phyloP scores from a whole-genome alignment of 2,113 vertebrate genomes.

The Sinosuthora webbiana region DNA sequence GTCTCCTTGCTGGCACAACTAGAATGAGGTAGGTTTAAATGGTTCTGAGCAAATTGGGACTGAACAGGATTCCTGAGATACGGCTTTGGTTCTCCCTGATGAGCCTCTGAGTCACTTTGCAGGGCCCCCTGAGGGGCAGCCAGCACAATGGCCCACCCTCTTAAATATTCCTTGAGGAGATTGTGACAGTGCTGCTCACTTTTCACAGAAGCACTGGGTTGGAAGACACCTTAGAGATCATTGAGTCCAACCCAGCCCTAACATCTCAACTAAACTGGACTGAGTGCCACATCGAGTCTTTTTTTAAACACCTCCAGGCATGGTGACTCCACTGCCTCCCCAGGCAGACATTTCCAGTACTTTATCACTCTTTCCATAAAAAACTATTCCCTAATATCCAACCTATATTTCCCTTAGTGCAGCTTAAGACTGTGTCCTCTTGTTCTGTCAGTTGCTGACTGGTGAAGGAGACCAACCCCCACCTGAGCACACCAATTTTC shows the following conservation, averaged over 20 bases:
- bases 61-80: not conserved
- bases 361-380: not conserved
- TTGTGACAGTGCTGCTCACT: rapidly evolving
- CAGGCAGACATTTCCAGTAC: rapidly evolving
- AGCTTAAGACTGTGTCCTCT: too few relatives aligned
- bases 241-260: too few relatives aligned
- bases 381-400: not conserved
- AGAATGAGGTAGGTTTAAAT: not conserved
- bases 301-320: not conserved
- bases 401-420: rapidly evolving
- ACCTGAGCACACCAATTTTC: rapidly evolving
- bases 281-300: rapidly evolving
- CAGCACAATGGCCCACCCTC: rapidly evolving
- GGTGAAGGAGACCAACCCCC: not conserved
- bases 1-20: not conserved
- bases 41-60: rapidly evolving
- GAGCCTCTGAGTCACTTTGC: not conserved
- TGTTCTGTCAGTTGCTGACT: not conserved
- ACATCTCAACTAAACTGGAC: not conserved
- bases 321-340: too few relatives aligned
- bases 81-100: not conserved
- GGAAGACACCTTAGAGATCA: not conserved
- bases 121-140: rapidly evolving
- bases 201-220: not conserved
- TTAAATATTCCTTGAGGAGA: not conserved